These are phyloP conservation scores for Nannoperca australis DNA, from an alignment of 2,797 vertebrate species.

Conservation along the genomic window DNA sequence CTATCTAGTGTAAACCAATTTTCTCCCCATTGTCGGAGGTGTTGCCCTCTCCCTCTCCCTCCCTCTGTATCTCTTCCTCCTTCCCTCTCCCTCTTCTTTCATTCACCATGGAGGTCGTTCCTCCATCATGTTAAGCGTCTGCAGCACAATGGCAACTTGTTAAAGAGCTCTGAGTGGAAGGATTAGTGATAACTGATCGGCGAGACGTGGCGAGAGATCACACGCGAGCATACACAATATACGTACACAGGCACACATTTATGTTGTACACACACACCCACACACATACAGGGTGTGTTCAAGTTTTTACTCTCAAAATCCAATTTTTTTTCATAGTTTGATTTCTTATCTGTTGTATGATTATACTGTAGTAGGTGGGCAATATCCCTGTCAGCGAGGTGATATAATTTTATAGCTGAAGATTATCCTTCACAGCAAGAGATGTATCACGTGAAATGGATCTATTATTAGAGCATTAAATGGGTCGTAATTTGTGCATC, in stretches of 20 bases:
- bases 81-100: constrained; percentile 70
- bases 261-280: constrained; percentile 14
- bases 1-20: constrained; percentile 86
- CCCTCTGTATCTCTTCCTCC: constrained; percentile 68
- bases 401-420: constrained; percentile 77
- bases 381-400: constrained; percentile 76
- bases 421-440: constrained; percentile 76
- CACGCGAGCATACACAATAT: constrained; percentile 52
- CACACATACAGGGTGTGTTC: constrained; percentile 15
- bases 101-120: constrained; percentile 77
- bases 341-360: constrained; percentile 77
- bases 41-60: constrained; percentile 79
- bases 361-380: constrained; percentile 75
- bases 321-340: constrained; percentile 63
- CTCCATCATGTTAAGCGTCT: constrained; percentile 80
- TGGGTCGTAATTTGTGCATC: constrained; percentile 62
- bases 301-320: constrained; percentile 68
- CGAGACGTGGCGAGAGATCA: constrained; percentile 68
- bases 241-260: not conserved
- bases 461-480: constrained; percentile 77
- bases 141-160: constrained; percentile 83
- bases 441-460: constrained; percentile 67
- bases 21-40: constrained; percentile 82
- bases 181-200: constrained; percentile 84
- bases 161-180: constrained; percentile 81